phyloP scores from a whole-genome alignment of 2,797 vertebrate species.

The Semotilus atromaculatus region DNA sequence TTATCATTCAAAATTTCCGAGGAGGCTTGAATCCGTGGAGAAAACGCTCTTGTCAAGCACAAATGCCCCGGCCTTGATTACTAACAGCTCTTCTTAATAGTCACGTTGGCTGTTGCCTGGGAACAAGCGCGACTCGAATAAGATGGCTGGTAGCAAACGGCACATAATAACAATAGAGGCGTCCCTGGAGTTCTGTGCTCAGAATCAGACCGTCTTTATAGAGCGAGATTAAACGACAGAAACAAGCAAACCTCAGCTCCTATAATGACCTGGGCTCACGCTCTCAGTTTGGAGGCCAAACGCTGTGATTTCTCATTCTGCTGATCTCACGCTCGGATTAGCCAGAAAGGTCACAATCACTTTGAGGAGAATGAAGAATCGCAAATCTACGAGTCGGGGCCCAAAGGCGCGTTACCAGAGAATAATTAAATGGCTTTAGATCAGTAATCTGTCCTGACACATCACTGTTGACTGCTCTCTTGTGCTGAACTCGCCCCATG shows the following conservation, averaged over 20 bases:
- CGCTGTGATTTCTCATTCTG: conserved; percentile 65
- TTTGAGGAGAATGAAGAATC: conserved; percentile 62
- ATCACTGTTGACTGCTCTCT: conserved; percentile 54
- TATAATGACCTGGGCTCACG: conserved; percentile 69
- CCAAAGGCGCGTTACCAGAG: conserved; percentile 59
- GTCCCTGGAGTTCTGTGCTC: conserved; percentile 54
- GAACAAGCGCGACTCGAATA: neutral
- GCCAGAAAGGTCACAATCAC: conserved; percentile 73
- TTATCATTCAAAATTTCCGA: neutral
- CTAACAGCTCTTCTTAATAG: conserved; percentile 7
- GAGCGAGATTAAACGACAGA: conserved; percentile 71
- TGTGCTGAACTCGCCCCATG: conserved; percentile 8
- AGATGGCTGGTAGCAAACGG: neutral
- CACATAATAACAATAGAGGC: conserved; percentile 44
- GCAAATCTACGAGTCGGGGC: conserved; percentile 63
- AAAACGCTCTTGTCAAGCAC: neutral
- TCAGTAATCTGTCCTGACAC: conserved; percentile 56
- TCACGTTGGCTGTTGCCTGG: neutral
- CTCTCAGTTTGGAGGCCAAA: conserved; percentile 70
- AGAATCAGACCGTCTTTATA: conserved; percentile 45
- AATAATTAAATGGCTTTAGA: conserved; percentile 62
- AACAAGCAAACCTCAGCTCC: conserved; percentile 71
- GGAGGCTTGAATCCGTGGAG: neutral
- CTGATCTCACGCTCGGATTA: conserved; percentile 52
- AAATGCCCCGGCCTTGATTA: neutral